Base-by-base conservation (phyloP, 1,140 invertebrate species). In the Hycleus cichorii region DNA sequence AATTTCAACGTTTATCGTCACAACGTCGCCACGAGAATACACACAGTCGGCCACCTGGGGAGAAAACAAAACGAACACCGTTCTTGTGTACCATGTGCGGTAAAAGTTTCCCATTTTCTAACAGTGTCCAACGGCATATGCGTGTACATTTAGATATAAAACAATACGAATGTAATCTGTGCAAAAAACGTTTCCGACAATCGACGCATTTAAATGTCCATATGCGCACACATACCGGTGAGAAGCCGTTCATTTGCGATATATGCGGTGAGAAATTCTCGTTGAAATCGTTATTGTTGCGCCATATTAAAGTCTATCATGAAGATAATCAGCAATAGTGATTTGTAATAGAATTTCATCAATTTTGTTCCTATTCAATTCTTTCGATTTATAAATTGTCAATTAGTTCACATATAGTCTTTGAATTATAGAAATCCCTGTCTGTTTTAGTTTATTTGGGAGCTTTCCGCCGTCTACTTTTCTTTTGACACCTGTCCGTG, bases 211-310 rank as follows among this genome's bases (percentile, higher is more conserved):
- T 89, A n/a, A 81, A 84, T 50, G 80, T 82, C 47, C 84, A 86
- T 68, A 81, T 81, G 72, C 68, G 81, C 4, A 80, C 81, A 2
- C 84, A 86, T 64, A 80, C 81, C 0, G 82, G 85, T 0, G 86
- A 88, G 59, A 85, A 87, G 49, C 85, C 83, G 5, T 55, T 46
- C 10, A 55, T 55, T 39, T 55, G 52, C 47, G 52, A 55, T 12
- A 55, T 39, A n/a, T 55, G 52, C 18, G 52, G 52, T 1, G 52
- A 55, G 24, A 46, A 47, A 9, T 55, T 55, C 26, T 46, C 52
- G 11, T 32, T 55, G 5, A 55, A 55, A 32, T 32, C 32, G 32
- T 32, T 32, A 32, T 32, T 32, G 7, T 32, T 32, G 32, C 4
- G 32, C 4, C 32, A 32, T 32, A 32, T 32, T 7, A 4, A 7